Conservation (phyloP, 2,888 invertebrate genomes). For the Eudemis profundana region DNA sequence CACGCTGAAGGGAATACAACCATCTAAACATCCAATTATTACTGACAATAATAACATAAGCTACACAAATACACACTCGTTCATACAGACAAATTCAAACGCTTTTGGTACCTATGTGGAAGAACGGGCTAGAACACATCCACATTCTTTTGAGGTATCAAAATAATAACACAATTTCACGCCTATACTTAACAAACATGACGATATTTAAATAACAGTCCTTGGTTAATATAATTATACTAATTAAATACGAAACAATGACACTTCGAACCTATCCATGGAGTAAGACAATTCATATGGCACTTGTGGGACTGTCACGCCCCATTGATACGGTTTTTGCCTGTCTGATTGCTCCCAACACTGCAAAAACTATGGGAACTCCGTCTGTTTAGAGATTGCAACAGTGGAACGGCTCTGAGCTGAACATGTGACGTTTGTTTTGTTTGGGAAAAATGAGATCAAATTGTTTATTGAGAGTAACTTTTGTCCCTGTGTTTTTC, state of each 20-base stretch:
- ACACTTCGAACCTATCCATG: slow-evolving; percentile 38
- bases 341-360: slow-evolving; percentile 51
- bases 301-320: slow-evolving; percentile 18
- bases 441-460: slow-evolving; percentile 14
- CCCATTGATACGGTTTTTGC: slow-evolving; percentile 63
- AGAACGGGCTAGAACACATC: no score
- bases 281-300: slow-evolving; percentile 36
- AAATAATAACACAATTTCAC: no score
- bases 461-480: background rate
- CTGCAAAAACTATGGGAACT: slow-evolving; percentile 68
- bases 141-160: no score
- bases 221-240: slow-evolving; percentile 17
- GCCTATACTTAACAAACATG: background rate
- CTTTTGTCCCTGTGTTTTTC: background rate
- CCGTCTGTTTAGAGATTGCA: slow-evolving; percentile 22
- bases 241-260: slow-evolving; percentile 28
- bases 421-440: slow-evolving; percentile 1
- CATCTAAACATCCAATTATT: no score
- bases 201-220: slow-evolving; percentile 18
- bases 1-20: no score
- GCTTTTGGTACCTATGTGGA: no score
- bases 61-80: no score
- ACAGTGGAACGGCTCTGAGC: slow-evolving; percentile 20
- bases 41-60: no score
- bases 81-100: no score